A percentile compares a stretch with the other conserved stretches of the same genome.
Conservation (phyloP, 2,113 vertebrate genomes). For the Tragelaphus scriptus region DNA sequence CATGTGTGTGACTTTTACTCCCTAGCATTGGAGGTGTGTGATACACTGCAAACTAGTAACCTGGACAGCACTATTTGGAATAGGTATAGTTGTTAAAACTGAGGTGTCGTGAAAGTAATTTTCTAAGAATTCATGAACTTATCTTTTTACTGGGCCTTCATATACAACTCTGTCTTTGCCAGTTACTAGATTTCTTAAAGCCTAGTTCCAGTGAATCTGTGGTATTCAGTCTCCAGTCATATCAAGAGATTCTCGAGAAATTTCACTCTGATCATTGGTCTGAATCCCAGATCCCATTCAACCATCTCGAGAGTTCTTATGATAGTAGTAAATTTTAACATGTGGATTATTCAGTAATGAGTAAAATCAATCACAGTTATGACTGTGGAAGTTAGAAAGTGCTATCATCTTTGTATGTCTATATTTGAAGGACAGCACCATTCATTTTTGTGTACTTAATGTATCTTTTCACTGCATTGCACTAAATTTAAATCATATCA, state of each 20-base stretch:
- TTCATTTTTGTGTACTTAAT: slow-evolving; percentile 2
- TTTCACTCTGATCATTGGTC: not conserved
- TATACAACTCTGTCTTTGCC: not conserved
- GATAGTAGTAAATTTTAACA: not conserved
- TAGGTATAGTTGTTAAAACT: not conserved
- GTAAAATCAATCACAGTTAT: not conserved
- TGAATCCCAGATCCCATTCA: not conserved
- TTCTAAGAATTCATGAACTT: not conserved
- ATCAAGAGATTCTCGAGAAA: not conserved
- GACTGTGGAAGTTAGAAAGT: not conserved
- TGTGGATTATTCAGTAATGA: not conserved
- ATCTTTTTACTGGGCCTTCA: not conserved
- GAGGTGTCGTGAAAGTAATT: not conserved
- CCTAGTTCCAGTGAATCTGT: not conserved
- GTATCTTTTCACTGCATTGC: not conserved
- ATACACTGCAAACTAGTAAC: not conserved
- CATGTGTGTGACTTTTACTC: not conserved
- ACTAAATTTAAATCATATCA: slow-evolving; percentile 18
- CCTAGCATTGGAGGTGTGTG: not conserved
- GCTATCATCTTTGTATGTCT: not conserved
- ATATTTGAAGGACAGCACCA: slow-evolving; percentile 7
- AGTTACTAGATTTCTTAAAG: not conserved
- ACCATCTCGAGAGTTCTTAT: not conserved
- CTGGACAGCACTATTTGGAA: not conserved
- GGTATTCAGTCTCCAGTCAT: not conserved